Evolutionary conservation across 2,113 vertebrate genomes (phyloP), one percentile per base, ranked within the genome.

Genomic region (Gopherus evgoodei): DNA sequence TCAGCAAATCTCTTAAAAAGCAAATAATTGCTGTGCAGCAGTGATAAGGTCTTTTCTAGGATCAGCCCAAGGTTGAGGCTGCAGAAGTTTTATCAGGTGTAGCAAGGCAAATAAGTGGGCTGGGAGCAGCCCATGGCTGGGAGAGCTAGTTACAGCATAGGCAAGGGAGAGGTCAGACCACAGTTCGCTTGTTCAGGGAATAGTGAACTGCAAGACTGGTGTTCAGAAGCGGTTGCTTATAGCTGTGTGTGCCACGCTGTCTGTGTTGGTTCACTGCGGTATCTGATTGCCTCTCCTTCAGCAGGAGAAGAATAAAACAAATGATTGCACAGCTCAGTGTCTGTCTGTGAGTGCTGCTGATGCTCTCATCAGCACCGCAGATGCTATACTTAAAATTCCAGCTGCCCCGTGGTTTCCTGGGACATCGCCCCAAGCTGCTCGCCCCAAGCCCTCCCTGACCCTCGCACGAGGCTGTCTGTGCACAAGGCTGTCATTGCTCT

Each of bases 21-120:
- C 90, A 96, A 93, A 93, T 91, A 50, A 19, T 90, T 90, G 81
- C 83, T 93, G 44, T 83, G 11, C 11, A 35, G 83, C 85, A 92
- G 78, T 90, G 88, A 88, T 88, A 87, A 88, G 75, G 14, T 52
- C 83, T 90, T 94, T 79, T 85, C 72, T n/a, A 24, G n/a, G 53
- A 84, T 86, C 84, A 86, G 78, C 49, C 54, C 54, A 54, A 47
- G 49, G 83, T 56, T 91, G 88, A n/a, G 42, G 54, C 19, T 62
- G 84, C 49, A 72, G 11, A 72, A 81, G 35, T 47, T 81, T 80
- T 87, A 79, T 76, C 22, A 8, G 44, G n/a, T 54, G 8, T 47
- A 27, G 27, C 5, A 35, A 25, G 42, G 62, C 29, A 88, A 52
- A 65, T 25, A 56, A 27, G 81, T 72, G 27, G 50, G 62, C 53